phyloP scores from a whole-genome alignment of 2,888 invertebrate genomes.

The Pecten maximus region DNA sequence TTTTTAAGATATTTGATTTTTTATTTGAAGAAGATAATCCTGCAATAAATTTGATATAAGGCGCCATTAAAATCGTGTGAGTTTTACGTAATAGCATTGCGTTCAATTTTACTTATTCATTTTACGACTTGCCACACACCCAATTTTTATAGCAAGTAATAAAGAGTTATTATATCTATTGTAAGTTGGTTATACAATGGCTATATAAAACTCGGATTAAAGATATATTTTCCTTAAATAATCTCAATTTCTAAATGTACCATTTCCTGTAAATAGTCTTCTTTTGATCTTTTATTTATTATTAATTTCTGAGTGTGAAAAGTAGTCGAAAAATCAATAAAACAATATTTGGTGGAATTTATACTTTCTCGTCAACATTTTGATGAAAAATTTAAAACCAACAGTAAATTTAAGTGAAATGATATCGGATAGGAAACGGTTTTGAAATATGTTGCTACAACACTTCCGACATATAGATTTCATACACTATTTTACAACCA shows the following conservation, averaged over 20 bases:
- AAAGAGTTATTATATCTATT: neutral
- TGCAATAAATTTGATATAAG: neutral
- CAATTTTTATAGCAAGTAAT: neutral
- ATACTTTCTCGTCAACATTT: neutral
- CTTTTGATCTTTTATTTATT: neutral
- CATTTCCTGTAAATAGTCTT: neutral
- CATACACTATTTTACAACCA: too few relatives aligned
- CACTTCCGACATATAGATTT: too few relatives aligned
- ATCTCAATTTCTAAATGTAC: neutral
- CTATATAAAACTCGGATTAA: neutral
- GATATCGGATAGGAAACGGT: too few relatives aligned
- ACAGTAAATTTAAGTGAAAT: too few relatives aligned
- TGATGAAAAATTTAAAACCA: neutral
- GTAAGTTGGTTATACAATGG: neutral
- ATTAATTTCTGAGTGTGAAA: neutral
- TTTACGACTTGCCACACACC: neutral
- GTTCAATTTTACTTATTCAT: neutral
- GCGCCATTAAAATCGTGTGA: neutral
- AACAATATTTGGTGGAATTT: neutral
- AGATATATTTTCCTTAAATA: neutral
- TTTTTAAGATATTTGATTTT: neutral
- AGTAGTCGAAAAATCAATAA: neutral
- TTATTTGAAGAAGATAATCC: neutral
- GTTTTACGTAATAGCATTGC: conserved; percentile 14
- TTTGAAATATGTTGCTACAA: too few relatives aligned